Base-by-base conservation (phyloP, 2,113 vertebrate species). In the Chaetops frenatus region DNA sequence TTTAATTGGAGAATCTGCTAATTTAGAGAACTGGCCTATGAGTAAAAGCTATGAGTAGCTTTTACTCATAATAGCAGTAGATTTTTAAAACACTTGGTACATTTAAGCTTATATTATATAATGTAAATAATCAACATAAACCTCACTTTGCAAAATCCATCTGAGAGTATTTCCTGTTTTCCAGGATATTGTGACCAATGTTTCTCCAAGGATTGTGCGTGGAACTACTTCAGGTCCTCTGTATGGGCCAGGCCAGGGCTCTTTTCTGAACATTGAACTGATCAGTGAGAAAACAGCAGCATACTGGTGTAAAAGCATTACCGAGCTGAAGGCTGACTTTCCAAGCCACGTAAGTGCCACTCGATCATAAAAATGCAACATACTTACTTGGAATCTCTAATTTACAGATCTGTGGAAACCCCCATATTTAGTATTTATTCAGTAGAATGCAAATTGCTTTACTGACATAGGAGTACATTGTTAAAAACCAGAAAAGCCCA, bases 131-230 rank as follows among this genome's bases (percentile, higher is more conserved):
- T 9, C 54, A 42, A 61, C 16, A 48, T n/a, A 31, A 50, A 74
- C n/a, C 40, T 95, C 38, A 35, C 66, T 96, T 89, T 47, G 17
- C 79, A 95, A 85, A 86, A 78, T 36, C 65, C 5, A 0, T 77
- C 95, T 96, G 85, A 96, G 90, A 71, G 15, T 28, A 45, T 74
- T 88, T 74, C 5, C 47, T 83, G 1, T 93, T 92, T 96, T 97
- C 53, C 97, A 99, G 99, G 99, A 99, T 89, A 98, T 99, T 58
- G 98, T 99, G 94, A 99, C 99, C 53, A 99, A 99, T 13, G 98
- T 99, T 90, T 99, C 99, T 57, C 99, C 99, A 3, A 98, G 99
- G 93, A 99, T 99, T 80, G 97, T 99, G 70, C 98, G 99, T 85
- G 99, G 99, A 33, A 98, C 97, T 65, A 99, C 99, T 57, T 99